These are phyloP conservation scores for Minunthozetes semirufus DNA, from an alignment of 2,888 invertebrate genomes.

Conservation along the genomic window DNA sequence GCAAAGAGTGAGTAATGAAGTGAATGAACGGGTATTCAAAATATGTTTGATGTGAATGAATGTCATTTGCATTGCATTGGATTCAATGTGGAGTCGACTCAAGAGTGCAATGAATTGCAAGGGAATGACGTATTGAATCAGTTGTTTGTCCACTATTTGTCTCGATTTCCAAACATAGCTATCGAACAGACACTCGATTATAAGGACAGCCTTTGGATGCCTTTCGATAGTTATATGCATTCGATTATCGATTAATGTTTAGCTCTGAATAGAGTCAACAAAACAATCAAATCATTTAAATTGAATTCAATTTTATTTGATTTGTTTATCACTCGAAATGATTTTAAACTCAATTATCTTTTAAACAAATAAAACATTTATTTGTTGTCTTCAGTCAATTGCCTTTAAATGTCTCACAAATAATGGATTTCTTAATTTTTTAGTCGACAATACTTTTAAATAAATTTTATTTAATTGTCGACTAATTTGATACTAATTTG, in stretches of 20 bases:
- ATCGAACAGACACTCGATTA: background rate
- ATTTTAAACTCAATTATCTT: background rate
- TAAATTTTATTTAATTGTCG: background rate
- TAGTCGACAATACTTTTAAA: background rate
- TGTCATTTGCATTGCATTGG: background rate
- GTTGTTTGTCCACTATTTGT: background rate
- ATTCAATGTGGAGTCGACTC: background rate
- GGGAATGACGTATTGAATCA: slow-evolving; percentile 4
- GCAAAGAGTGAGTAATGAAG: no score
- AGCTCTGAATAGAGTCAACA: background rate
- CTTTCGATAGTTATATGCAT: background rate
- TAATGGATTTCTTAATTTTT: background rate
- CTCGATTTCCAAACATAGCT: background rate
- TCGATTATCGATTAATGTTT: background rate
- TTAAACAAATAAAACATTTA: background rate
- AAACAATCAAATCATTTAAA: background rate
- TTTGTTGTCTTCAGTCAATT: background rate
- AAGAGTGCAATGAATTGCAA: background rate
- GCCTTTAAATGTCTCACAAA: background rate
- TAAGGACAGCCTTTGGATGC: background rate
- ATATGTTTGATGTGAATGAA: no score
- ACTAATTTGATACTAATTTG: background rate
- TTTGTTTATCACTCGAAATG: background rate
- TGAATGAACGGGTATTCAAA: no score
- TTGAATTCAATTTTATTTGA: background rate